Evolutionary conservation across 2,797 vertebrate genomes (phyloP).

Genomic region (Malacoraja senta): DNA sequence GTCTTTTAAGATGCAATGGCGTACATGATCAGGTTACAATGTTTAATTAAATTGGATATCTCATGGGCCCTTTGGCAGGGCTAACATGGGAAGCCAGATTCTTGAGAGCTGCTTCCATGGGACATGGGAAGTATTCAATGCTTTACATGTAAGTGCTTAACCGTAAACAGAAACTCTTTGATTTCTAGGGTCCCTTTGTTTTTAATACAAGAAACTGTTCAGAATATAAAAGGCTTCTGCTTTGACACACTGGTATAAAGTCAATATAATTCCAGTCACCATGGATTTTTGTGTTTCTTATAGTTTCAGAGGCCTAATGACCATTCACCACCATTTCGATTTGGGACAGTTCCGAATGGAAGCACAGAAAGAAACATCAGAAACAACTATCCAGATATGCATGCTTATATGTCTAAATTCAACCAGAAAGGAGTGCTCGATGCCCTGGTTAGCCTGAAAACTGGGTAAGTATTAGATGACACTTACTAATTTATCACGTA

Average conservation of each 20-base stretch:
- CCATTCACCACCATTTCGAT: slow-evolving; percentile 93
- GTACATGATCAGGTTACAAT: not conserved
- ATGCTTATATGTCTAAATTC: slow-evolving; percentile 94
- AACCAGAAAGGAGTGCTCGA: slow-evolving; percentile 89
- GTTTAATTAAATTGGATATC: not conserved
- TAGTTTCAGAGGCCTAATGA: slow-evolving; percentile 96
- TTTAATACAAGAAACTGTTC: slow-evolving; percentile 3
- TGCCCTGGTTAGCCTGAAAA: slow-evolving; percentile 91
- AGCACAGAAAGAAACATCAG: slow-evolving; percentile 94
- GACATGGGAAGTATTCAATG: not conserved
- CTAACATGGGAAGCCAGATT: not conserved
- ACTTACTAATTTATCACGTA: not conserved
- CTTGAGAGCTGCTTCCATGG: not conserved
- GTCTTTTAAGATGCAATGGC: not conserved
- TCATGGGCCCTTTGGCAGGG: not conserved
- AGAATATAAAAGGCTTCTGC: not conserved
- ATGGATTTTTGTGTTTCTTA: slow-evolving; percentile 31
- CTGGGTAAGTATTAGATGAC: slow-evolving; percentile 67
- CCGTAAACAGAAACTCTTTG: not conserved
- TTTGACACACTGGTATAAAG: not conserved
- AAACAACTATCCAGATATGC: slow-evolving; percentile 98
- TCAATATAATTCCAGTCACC: not conserved
- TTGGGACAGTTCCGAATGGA: slow-evolving; percentile 93
- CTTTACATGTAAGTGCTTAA: not conserved
- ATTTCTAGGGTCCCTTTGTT: not conserved